Base-by-base conservation (phyloP, 2,888 invertebrate species). In the Omphaloscelis lunosa region DNA sequence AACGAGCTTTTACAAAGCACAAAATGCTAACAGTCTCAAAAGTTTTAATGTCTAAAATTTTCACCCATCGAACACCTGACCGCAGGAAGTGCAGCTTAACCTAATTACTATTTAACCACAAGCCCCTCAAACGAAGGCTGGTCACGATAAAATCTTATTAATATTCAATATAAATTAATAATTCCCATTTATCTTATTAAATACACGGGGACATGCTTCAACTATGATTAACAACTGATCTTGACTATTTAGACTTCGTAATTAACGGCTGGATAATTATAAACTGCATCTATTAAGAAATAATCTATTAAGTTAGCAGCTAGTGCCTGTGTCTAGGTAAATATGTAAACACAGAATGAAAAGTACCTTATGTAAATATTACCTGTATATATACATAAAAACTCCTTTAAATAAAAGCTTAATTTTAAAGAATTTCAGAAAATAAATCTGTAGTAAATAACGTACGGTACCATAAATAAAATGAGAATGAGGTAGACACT, bases 111-210 rank as follows among this genome's bases (percentile, higher is more conserved):
- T 29, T 69, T 45, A 17, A 70, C 29, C 29, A 53, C 45, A 0
- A 45, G 20, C 20, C 6, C 0, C 5, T n/a, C 5, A n/a, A n/a
- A 58, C 15, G 72, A 58, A 12, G 51, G 7, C 29, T 34, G n/a
- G 1, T 39, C 11, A 62, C 27, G n/a, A 41, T 70, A 67, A 67
- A 67, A 76, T 56, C 27, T 51, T 39, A 78, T 69, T 77, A 77
- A 68, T 27, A 48, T 23, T 48, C 62, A 27, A 56, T 77, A 56
- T 8, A 63, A 29, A 78, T 78, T 41, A 51, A 51, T 79, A 65
- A 70, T 65, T 78, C 51, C 58, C 65, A 58, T 78, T 70, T 34
- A 73, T 72, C 41, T 41, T 58, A 69, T 45, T 53, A 61, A 61
- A 29, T 23, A 61, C 15, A 56, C 23, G 15, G 65, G 17, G 68